A percentile compares a stretch with the other conserved stretches of the same genome.
Evolutionary conservation across 2,113 vertebrate genomes (phyloP).

Genomic region (Forbesichthys agassizii): DNA sequence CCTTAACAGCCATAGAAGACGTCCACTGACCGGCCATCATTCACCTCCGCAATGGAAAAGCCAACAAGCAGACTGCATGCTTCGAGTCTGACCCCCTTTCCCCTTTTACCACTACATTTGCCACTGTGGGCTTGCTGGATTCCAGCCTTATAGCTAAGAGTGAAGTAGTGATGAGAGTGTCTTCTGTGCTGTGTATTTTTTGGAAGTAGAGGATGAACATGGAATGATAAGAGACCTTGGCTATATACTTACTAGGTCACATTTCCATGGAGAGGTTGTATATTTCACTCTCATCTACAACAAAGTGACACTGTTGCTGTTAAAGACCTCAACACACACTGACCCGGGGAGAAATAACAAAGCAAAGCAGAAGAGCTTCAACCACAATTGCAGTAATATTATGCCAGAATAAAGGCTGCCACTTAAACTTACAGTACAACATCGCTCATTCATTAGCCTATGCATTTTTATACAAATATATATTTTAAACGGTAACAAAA

Average conservation of each 20-base stretch:
- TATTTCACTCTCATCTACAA: constrained; percentile 90
- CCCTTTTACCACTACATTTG: too few relatives aligned
- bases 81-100: too few relatives aligned
- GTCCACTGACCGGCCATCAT: too few relatives aligned
- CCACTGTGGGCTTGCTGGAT: too few relatives aligned
- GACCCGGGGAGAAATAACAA: constrained; percentile 64
- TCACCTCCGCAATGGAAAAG: too few relatives aligned
- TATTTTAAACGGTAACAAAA: too few relatives aligned
- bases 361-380: constrained; percentile 56
- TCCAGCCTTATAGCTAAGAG: too few relatives aligned
- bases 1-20: too few relatives aligned
- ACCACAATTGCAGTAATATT: constrained; percentile 29
- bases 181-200: constrained; percentile 55
- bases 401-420: constrained; percentile 6
- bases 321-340: constrained; percentile 75
- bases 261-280: constrained; percentile 87
- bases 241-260: constrained; percentile 91
- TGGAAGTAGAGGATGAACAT: constrained; percentile 69
- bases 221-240: constrained; percentile 84
- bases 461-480: too few relatives aligned
- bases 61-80: too few relatives aligned
- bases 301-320: constrained; percentile 93
- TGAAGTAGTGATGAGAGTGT: constrained; percentile 3
- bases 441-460: too few relatives aligned
- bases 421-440: background rate